Conservation (phyloP, 2,888 invertebrate species). For the Mechanitis messenoides region DNA sequence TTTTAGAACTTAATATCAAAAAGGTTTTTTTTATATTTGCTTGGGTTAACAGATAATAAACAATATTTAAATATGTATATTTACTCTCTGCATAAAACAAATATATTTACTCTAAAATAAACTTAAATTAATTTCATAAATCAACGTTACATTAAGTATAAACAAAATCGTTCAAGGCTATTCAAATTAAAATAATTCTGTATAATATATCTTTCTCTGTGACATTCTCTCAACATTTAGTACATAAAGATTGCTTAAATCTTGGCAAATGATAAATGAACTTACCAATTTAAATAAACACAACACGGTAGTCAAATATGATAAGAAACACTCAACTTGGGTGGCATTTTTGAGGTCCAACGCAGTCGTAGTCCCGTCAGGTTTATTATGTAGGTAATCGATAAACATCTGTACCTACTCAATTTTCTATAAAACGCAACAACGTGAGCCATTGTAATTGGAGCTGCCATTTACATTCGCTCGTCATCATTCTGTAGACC, state of each 20-base stretch:
- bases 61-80: no score
- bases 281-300: neutral
- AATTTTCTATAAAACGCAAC: constrained; percentile 43
- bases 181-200: no score
- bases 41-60: no score
- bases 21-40: no score
- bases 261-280: constrained; percentile 3
- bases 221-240: neutral
- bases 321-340: constrained; percentile 49
- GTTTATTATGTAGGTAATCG: constrained; percentile 36
- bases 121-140: no score
- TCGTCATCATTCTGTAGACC: constrained; percentile 30
- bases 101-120: no score
- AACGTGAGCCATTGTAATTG: constrained; percentile 36
- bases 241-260: neutral
- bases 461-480: constrained; percentile 31
- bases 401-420: constrained; percentile 44
- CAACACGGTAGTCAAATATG: neutral
- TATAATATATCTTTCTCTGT: neutral
- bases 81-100: no score
- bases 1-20: no score
- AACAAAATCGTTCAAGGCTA: no score
- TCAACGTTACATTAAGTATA: no score
- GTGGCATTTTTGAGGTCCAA: constrained; percentile 60
- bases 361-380: constrained; percentile 52